Base-by-base conservation (phyloP, 2,888 invertebrate genomes). In the Aleiodes alternator region DNA sequence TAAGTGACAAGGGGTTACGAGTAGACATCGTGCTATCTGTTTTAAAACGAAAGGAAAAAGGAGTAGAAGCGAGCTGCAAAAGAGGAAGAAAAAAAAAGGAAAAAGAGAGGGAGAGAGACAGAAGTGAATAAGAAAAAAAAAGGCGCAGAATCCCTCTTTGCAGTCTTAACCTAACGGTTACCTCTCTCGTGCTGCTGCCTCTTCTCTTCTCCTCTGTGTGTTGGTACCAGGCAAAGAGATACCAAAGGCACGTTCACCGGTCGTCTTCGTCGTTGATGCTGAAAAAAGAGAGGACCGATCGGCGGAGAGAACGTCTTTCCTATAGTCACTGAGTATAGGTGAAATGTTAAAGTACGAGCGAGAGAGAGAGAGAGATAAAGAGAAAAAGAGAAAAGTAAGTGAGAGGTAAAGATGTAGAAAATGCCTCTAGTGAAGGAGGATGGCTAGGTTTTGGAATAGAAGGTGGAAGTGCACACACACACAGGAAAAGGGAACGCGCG, bases 181-280 rank as follows among this genome's bases (percentile, higher is more conserved):
- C 64, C 64, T 59, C 59, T 59, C 34, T 59, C 59, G 59, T 14
- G 59, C 59, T 31, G 34, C 34, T 23, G 23, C 23, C 23, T 59
- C 4, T n/a, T 48, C 71, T 66, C 69, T 43, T 66, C 56, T 23
- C 23, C 2, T 23, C 23, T 34, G 34, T 34, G 2, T 68, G 59
- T 59, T 57, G 56, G 72, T 55, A 59, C 57, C 56, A 70, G 66
- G 68, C 53, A 55, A 70, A 61, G n/a, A 77, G 77, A 77, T 75
- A 77, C 75, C 77, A 72, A 64, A 74, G 59, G 53, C 75, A 75
- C 77, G 61, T 72, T 57, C 68, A 51, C 71, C 77, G 72, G 57
- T 75, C 77, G 74, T 43, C 43, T 43, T 9, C 43, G 7, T 61
- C 57, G 70, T 69, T 53, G 55, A 73, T 53, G 69, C 73, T 55